These are phyloP conservation scores for Dicrostonyx torquatus DNA, from an alignment of 2,797 vertebrate genomes.

Conservation along the genomic window DNA sequence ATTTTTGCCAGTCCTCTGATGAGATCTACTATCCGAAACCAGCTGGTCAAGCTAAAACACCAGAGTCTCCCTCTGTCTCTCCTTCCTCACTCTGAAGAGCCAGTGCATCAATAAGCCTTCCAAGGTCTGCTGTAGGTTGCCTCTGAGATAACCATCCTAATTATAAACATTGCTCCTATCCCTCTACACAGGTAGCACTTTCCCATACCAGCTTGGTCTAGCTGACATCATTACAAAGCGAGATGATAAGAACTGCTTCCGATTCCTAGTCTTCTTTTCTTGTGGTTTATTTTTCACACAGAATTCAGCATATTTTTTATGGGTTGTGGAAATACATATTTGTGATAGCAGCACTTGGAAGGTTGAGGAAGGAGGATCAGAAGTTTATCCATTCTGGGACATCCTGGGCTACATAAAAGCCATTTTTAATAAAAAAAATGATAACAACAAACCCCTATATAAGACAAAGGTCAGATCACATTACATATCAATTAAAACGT, in stretches of 20 bases:
- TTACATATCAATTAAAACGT: neutral
- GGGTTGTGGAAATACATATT: neutral
- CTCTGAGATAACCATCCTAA: neutral
- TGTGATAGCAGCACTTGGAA: neutral
- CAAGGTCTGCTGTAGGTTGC: neutral
- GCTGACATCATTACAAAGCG: neutral
- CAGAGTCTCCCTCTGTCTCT: neutral
- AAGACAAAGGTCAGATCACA: neutral
- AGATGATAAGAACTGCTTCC: neutral
- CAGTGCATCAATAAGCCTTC: neutral
- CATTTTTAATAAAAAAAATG: neutral
- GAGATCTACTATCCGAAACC: neutral
- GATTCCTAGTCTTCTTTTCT: neutral
- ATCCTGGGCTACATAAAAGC: no score
- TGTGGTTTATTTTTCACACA: neutral
- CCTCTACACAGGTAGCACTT: neutral
- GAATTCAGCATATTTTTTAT: neutral
- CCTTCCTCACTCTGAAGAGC: neutral
- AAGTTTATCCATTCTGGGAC: neutral
- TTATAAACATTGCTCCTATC: no score
- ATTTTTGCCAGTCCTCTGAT: neutral
- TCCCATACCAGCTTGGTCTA: neutral
- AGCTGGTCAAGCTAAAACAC: neutral
- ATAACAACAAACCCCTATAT: neutral
- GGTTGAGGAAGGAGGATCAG: neutral